These are phyloP conservation scores for Hydroisotoma schaefferi DNA, from an alignment of 2,888 invertebrate species.

Conservation along the genomic window DNA sequence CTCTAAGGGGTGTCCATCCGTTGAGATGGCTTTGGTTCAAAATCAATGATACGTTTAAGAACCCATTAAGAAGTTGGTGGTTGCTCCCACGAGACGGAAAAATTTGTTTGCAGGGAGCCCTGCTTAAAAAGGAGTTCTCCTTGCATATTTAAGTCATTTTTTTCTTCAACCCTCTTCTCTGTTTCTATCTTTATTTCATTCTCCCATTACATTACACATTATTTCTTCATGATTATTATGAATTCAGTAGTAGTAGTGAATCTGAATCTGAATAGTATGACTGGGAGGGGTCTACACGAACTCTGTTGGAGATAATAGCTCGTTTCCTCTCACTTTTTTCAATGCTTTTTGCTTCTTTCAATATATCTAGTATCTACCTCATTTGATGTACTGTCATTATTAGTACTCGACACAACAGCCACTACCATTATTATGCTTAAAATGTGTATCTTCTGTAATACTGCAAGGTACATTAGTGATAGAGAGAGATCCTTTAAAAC, in stretches of 20 bases:
- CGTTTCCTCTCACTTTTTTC: conserved; percentile 42
- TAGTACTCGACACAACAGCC: too few relatives aligned
- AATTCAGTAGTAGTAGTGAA: conserved; percentile 6
- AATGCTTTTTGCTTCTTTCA: conserved; percentile 15
- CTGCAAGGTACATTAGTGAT: too few relatives aligned
- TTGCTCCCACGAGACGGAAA: too few relatives aligned
- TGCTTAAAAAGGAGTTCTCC: neutral
- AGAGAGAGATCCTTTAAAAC: too few relatives aligned
- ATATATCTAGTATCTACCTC: conserved; percentile 4
- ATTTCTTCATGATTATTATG: conserved; percentile 10
- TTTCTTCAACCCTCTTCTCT: too few relatives aligned
- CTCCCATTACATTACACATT: neutral
- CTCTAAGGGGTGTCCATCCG: too few relatives aligned
- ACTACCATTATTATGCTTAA: too few relatives aligned
- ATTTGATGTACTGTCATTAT: too few relatives aligned
- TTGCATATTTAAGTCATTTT: neutral
- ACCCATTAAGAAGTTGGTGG: too few relatives aligned
- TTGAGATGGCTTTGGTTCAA: too few relatives aligned
- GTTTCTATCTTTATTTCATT: neutral
- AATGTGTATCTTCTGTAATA: too few relatives aligned
- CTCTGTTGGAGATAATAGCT: conserved; percentile 43
- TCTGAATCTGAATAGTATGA: conserved; percentile 22
- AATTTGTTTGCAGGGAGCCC: conserved; percentile 9
- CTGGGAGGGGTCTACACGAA: conserved; percentile 45
- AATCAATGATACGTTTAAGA: too few relatives aligned